Evolutionary conservation across 2,888 invertebrate species (phyloP), one percentile per base, ranked within the genome.

Genomic region (Cataglyphis cursor): DNA sequence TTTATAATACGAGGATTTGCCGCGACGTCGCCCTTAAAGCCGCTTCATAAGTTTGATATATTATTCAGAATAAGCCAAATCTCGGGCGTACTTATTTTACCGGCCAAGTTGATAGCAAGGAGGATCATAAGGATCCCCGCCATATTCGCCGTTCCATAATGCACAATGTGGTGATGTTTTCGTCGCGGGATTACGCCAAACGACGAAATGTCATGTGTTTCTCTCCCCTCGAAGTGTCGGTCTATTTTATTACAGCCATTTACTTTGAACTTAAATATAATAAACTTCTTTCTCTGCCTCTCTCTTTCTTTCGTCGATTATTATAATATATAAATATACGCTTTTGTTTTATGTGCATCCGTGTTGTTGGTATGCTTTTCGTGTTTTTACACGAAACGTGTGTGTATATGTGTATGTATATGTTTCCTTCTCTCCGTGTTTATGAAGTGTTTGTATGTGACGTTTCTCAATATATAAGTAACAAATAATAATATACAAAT

Each of bases 211-310:
- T 41, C 35, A 48, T 18, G 21, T 31, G 31, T 6, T 18, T 80
- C 21, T 44, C 35, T 51, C 15, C 9, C 48, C 15, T 18, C 24
- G 8, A 31, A 44, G 1, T 21, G 31, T 8, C 18, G 5, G 2
- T 54, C 1, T 10, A 21, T 35, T 4, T 66, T 6, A 44, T 66
- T 38, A 41, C 10, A 21, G 59, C 21, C 54, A 35, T 70, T 48
- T 21, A 18, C 10, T 6, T 35, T 28, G 0, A 59, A 78, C 18
- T 41, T 44, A 21, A 24, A 44, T 38, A 1, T 24, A 24, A 24
- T 24, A 24, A 93, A 94, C 91, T 87, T 93, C 85, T 91, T 83
- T 89, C 87, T 83, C 78, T 64, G 44, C 64, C 65, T 64, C 54
- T 70, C 72, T 38, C 24, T 28, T 44, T 38, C 9, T 83, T n/a